phyloP scores from a whole-genome alignment of 2,113 vertebrate genomes.

The Felis chaus region DNA sequence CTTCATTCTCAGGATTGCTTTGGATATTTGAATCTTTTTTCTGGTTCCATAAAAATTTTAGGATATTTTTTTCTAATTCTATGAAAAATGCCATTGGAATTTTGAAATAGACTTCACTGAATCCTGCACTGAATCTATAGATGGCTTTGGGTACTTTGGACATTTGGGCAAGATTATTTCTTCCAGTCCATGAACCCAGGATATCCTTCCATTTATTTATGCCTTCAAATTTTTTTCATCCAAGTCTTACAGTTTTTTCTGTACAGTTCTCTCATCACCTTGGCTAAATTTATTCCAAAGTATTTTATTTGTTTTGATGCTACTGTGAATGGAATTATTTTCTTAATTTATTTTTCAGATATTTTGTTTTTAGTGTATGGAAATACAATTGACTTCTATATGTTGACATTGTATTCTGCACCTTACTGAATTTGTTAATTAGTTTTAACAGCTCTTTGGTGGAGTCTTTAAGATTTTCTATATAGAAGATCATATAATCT shows the following conservation, averaged over 20 bases:
- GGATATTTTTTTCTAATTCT: background rate
- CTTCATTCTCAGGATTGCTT: too few relatives aligned
- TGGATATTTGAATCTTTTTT: too few relatives aligned
- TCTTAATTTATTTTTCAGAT: background rate
- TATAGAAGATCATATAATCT: background rate
- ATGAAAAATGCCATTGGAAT: background rate
- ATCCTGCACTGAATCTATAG: background rate
- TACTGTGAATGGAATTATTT: background rate
- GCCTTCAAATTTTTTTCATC: background rate
- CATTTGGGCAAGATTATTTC: background rate
- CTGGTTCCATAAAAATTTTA: background rate
- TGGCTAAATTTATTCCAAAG: background rate
- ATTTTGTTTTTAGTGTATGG: background rate
- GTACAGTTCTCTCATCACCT: background rate
- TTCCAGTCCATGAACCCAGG: background rate
- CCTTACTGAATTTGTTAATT: background rate
- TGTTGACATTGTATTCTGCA: background rate
- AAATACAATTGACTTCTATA: background rate
- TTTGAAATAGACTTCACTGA: background rate
- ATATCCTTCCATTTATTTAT: background rate
- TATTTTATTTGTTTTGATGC: background rate
- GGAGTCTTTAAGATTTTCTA: background rate
- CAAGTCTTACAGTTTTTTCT: background rate
- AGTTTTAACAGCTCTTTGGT: background rate
- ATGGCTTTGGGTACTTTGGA: background rate